phyloP scores from a whole-genome alignment of 2,113 vertebrate genomes.

The Oenanthe melanoleuca region DNA sequence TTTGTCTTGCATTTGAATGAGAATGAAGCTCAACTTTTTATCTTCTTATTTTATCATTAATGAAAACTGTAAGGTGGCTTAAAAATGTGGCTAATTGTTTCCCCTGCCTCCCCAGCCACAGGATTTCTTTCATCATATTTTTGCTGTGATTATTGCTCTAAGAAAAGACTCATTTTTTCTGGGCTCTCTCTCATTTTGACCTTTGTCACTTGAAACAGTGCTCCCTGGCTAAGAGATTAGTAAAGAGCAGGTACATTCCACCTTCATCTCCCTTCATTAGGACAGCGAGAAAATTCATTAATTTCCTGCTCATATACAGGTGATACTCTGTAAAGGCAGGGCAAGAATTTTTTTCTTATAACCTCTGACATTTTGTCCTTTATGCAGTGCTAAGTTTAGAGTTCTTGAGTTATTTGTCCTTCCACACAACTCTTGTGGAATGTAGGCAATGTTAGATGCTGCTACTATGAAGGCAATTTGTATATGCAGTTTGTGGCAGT shows the following conservation, averaged over 20 bases:
- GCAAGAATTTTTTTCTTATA: neutral
- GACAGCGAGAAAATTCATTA: neutral
- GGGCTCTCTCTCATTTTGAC: neutral
- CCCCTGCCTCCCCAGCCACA: rapidly evolving
- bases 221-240: neutral
- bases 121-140: neutral
- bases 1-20: neutral
- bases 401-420: neutral
- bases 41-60: neutral
- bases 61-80: neutral
- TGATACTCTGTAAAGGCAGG: neutral
- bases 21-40: neutral
- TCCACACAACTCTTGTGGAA: neutral
- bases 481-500: neutral
- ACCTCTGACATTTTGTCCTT: neutral
- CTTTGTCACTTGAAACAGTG: neutral
- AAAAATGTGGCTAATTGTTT: neutral
- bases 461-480: neutral
- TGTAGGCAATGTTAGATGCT: neutral
- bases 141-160: neutral
- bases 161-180: neutral
- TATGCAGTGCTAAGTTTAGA: neutral
- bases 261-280: slow-evolving; percentile 2
- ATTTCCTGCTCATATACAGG: neutral
- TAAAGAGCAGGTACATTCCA: neutral